Base-by-base conservation (phyloP, 2,113 vertebrate species). In the Haemorhous mexicanus region DNA sequence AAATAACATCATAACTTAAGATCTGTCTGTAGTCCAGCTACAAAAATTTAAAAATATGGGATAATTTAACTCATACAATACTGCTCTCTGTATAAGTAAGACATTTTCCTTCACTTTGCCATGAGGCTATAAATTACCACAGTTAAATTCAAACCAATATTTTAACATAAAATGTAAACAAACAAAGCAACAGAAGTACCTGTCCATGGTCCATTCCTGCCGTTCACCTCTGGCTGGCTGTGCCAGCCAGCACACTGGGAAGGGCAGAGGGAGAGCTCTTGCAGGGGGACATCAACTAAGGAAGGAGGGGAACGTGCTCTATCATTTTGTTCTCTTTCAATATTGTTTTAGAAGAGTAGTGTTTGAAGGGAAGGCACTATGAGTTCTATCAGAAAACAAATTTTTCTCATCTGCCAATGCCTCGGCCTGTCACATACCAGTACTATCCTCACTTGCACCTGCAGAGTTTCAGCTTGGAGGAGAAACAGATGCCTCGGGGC, bases 11-110 rank as follows among this genome's bases (percentile, higher is more conserved):
- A 99, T 99, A 99, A 99, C 98, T 99, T 99, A 99, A 98, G 97
- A 98, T 98, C 94, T 98, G 98, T 92, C 96, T 99, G 99, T 99
- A 99, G 99, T 98, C 99, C 99, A 99, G 99, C 99, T 99, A 99
- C 99, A 98, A 98, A 98, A 97, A 96, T 97, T 98, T 96, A 92
- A 98, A 97, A 98, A 98, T 98, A 98, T 92, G 97, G 98, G 98
- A 98, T 98, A 99, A 98, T 98, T 99, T 98, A 99, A 98, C 98
- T 98, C 97, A 98, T 98, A 98, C 97, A 98, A 98, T 98, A 98
- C 98, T 98, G 98, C 92, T 98, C 93, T 97, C 94, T 96, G 89
- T 96, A 98, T 97, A 98, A 97, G 97, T 98, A 98, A 98, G 97
- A 98, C 96, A 97, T 98, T 95, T 98, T 98, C 98, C 98, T 98